Percentiles rank a stretch among this genome's conserved stretches.
phyloP scores from a whole-genome alignment of 2,113 vertebrate genomes.

The Dipodomys merriami region DNA sequence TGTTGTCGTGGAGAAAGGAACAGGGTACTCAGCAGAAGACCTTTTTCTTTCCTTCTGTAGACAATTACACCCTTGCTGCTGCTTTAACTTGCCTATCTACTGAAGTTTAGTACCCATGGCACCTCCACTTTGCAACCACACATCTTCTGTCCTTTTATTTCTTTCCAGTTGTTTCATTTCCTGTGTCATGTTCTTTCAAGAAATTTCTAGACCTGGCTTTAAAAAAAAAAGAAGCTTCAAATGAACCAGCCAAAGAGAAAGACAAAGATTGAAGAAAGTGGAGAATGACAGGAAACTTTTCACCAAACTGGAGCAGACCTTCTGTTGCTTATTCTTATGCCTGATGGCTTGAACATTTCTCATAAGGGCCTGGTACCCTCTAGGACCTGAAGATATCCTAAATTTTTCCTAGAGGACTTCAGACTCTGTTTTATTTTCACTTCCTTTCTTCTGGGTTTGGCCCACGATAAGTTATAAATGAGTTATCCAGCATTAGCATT shows the following conservation, averaged over 20 bases:
- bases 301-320: slow-evolving; percentile 24
- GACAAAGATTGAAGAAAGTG: neutral
- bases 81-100: neutral
- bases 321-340: neutral
- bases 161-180: slow-evolving; percentile 45
- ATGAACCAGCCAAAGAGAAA: neutral
- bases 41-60: neutral
- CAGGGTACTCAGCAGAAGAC: neutral
- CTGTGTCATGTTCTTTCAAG: slow-evolving; percentile 24
- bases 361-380: slow-evolving; percentile 32
- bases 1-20: neutral
- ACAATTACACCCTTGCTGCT: neutral
- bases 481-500: slow-evolving; percentile 78
- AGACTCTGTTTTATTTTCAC: slow-evolving; percentile 67
- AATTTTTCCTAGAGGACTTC: slow-evolving; percentile 58
- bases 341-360: slow-evolving; percentile 26
- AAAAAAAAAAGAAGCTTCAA: slow-evolving; percentile 12
- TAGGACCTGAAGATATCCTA: slow-evolving; percentile 13
- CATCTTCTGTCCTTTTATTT: slow-evolving; percentile 26
- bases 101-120: neutral
- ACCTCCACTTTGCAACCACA: neutral
- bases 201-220: slow-evolving; percentile 22
- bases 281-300: slow-evolving; percentile 18
- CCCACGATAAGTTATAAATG: slow-evolving; percentile 78
- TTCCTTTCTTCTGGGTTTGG: slow-evolving; percentile 75